Evolutionary conservation across 2,888 invertebrate species (phyloP), one percentile per base, ranked within the genome.

Genomic region (Drosophila kanekoi): DNA sequence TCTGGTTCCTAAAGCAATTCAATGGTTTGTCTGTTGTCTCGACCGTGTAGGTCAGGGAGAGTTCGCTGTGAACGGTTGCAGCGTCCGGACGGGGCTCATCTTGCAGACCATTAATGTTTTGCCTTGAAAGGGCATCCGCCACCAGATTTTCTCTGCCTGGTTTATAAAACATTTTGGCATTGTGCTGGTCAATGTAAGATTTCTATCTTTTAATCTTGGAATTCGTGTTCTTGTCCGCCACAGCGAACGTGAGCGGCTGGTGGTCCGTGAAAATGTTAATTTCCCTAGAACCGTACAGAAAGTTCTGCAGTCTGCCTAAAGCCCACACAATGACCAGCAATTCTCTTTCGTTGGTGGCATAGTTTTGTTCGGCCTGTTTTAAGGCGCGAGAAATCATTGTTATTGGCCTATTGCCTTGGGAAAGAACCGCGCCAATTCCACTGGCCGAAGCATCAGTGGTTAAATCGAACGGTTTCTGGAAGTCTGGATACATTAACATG

Each of bases 401-500:
- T 40, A 40, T 40, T 40, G 16, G 40, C 40, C 40, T 40, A 40
- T 40, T 14, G 40, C 40, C 40, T 41, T 41, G 41, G 18, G 41
- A 41, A 10, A 41, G 41, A 11, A 40, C 28, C 23, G 23, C 23
- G 23, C 23, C 18, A 18, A 40, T 40, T 14, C 40, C 28, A 28
- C 28, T 28, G 28, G 28, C 28, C 28, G 28, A 28, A 28, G 8
- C 28, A 38, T 60, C 52, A n/a, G 53, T 61, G 16, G 60, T 52
- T 52, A 60, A 38, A 14, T 53, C 45, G 45, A 60, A 60, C 5
- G 47, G 59, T 63, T 1, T 88, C 88, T 77, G 84, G 83, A 14
- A 91, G 44, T 4, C 91, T 90, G 40, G 81, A 45, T 20, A 92
- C 56, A 0, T 91, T 79, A 56, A 75, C 85, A 56, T 91, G 85